Evolutionary conservation across 1,140 invertebrate genomes (phyloP).

Genomic region (Pachyrhynchus sulphureomaculatus): DNA sequence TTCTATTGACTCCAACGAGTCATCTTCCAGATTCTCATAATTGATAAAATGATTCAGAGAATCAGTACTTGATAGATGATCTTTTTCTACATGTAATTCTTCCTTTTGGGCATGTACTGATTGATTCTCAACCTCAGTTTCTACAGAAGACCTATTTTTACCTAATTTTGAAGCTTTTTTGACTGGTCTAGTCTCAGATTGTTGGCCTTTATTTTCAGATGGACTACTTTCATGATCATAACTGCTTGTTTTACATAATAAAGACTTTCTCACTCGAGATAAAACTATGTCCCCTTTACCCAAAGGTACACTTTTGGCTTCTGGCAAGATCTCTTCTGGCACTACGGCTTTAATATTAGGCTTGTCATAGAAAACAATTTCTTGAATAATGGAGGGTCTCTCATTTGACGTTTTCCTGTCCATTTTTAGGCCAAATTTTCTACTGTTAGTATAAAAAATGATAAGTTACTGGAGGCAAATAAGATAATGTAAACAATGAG

Average conservation of each 20-base stretch:
- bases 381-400: conserved; percentile 15
- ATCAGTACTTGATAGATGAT: not conserved
- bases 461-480: too few species aligned
- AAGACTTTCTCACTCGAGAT: not conserved
- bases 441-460: too few species aligned
- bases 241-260: not conserved
- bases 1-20: too few species aligned
- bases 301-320: not conserved
- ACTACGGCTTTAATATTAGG: conserved; percentile 12
- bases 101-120: not conserved
- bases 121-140: not conserved
- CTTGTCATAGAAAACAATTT: conserved; percentile 27
- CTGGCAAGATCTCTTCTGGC: not conserved
- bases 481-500: too few species aligned
- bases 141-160: not conserved
- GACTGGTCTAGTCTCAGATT: not conserved
- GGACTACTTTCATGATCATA: too few species aligned
- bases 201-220: not conserved
- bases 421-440: not conserved
- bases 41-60: not conserved
- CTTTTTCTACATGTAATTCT: not conserved
- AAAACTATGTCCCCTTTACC: conserved; percentile 3
- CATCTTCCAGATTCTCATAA: not conserved
- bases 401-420: not conserved
- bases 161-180: not conserved